A percentile compares a stretch with the other conserved stretches of the same genome.
Evolutionary conservation across 2,888 invertebrate genomes (phyloP).

Genomic region (Lissocephala sabroskyi): DNA sequence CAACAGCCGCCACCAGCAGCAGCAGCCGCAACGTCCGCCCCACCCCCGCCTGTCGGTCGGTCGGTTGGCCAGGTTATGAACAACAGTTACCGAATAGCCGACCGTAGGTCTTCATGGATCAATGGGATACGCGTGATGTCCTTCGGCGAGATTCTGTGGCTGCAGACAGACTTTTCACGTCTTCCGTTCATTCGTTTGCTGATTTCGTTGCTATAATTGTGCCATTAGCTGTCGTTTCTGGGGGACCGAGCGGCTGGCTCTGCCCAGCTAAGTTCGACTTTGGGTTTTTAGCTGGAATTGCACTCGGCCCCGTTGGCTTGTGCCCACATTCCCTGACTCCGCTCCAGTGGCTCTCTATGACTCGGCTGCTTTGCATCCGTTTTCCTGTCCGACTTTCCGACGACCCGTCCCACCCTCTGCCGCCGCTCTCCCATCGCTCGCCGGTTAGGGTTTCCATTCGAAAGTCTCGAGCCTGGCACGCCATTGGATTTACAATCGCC

Average conservation of each 20-base stretch:
- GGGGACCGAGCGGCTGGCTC: too few relatives aligned
- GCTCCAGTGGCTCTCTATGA: too few relatives aligned
- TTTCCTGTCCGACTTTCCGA: slow-evolving; percentile 10
- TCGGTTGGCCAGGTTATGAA: slow-evolving; percentile 62
- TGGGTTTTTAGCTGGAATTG: slow-evolving; percentile 4
- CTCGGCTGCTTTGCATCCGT: slow-evolving; percentile 45
- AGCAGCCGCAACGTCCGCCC: not conserved
- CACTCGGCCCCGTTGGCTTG: slow-evolving; percentile 51
- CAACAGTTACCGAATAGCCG: slow-evolving; percentile 47
- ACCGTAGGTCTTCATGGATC: slow-evolving; percentile 70
- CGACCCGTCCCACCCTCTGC: too few relatives aligned
- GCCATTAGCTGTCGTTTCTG: slow-evolving; percentile 46
- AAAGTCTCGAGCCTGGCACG: slow-evolving; percentile 30
- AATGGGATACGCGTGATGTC: slow-evolving; percentile 73
- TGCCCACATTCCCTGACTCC: slow-evolving; percentile 45
- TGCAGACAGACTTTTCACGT: slow-evolving; percentile 38
- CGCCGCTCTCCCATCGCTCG: too few relatives aligned
- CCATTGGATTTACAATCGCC: not conserved
- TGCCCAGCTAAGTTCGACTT: slow-evolving; percentile 16
- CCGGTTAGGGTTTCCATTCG: slow-evolving; percentile 22
- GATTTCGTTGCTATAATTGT: slow-evolving; percentile 59
- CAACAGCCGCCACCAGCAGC: slow-evolving; percentile 5
- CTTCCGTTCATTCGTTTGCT: slow-evolving; percentile 58
- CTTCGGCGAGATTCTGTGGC: slow-evolving; percentile 67
- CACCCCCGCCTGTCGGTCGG: not conserved